phyloP scores from a whole-genome alignment of 2,797 vertebrate species.

The Cyprinodon diabolis region DNA sequence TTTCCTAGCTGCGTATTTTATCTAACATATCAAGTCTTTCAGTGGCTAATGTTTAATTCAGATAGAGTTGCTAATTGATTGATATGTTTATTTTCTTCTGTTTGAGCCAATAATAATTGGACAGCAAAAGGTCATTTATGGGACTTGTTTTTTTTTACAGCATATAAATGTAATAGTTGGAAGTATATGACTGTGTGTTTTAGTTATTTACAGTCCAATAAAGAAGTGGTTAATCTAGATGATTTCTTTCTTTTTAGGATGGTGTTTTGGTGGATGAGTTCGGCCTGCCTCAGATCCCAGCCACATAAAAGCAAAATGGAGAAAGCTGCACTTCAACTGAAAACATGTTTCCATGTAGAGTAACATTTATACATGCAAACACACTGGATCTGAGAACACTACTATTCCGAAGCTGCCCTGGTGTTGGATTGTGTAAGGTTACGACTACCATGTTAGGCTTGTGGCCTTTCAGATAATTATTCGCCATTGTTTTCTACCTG shows the following conservation, averaged over 20 bases:
- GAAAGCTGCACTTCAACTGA: constrained; percentile 67
- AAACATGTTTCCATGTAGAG: constrained; percentile 80
- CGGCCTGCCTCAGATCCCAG: constrained; percentile 96
- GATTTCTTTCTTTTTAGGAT: constrained; percentile 80
- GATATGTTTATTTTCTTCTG: too few relatives aligned
- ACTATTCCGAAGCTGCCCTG: constrained; percentile 43
- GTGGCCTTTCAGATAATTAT: constrained; percentile 48
- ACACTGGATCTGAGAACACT: constrained; percentile 69
- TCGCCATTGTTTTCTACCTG: neutral
- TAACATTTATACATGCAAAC: constrained; percentile 77
- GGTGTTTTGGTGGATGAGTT: constrained; percentile 97
- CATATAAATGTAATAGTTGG: too few relatives aligned
- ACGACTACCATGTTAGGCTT: constrained; percentile 65
- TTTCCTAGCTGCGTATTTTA: too few relatives aligned
- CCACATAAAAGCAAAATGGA: constrained; percentile 79
- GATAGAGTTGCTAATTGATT: too few relatives aligned
- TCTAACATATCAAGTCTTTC: too few relatives aligned
- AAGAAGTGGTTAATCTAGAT: neutral
- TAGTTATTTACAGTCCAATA: neutral
- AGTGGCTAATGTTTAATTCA: too few relatives aligned
- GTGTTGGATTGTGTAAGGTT: constrained; percentile 66
- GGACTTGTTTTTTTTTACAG: too few relatives aligned
- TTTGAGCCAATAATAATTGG: too few relatives aligned
- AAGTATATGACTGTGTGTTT: neutral
- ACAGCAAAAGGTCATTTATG: too few relatives aligned